Conservation (phyloP, 2,888 invertebrate genomes). For the Nemotelus nigrinus region DNA sequence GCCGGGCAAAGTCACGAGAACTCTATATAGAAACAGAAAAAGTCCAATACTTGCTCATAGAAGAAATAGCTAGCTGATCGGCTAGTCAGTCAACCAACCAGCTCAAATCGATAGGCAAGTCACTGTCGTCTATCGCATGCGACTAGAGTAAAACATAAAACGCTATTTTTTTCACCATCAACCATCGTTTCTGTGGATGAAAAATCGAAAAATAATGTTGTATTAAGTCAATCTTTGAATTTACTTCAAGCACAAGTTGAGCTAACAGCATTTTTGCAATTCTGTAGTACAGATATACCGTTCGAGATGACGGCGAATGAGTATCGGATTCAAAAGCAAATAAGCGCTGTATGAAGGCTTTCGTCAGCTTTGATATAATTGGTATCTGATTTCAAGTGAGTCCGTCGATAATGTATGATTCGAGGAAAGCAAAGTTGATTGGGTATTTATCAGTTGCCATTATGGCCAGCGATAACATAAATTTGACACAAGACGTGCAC, state of each 20-base stretch:
- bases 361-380: slow-evolving; percentile 15
- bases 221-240: not conserved
- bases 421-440: not conserved
- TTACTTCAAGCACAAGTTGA: not conserved
- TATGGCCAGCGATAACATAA: too few relatives aligned
- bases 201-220: not conserved
- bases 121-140: too few relatives aligned
- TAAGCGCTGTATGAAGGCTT: not conserved
- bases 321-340: not conserved
- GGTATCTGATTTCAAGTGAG: not conserved
- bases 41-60: too few relatives aligned
- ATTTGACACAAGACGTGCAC: too few relatives aligned
- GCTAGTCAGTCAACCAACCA: too few relatives aligned
- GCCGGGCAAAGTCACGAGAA: too few relatives aligned
- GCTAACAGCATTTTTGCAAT: not conserved
- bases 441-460: not conserved
- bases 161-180: too few relatives aligned
- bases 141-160: too few relatives aligned
- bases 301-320: not conserved
- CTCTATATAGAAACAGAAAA: too few relatives aligned
- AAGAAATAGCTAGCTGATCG: too few relatives aligned
- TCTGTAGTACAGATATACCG: not conserved
- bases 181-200: too few relatives aligned
- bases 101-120: too few relatives aligned
- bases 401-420: not conserved